A percentile compares a stretch with the other conserved stretches of the same genome.
phyloP scores from a whole-genome alignment of 2,113 vertebrate genomes.

The Bujurquina vittata region DNA sequence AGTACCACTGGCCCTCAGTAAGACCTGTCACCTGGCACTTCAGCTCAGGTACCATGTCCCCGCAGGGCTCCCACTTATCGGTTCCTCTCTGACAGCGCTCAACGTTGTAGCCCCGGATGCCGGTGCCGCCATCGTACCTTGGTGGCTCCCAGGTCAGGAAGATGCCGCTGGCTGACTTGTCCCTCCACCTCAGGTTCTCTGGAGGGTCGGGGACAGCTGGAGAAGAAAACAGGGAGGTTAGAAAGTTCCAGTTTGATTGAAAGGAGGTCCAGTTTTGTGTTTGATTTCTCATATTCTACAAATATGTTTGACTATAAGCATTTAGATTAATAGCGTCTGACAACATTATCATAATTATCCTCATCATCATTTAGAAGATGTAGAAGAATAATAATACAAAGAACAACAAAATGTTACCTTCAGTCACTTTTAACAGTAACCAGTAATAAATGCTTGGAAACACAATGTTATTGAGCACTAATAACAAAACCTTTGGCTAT shows the following conservation, averaged over 20 bases:
- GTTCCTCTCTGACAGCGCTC: conserved; percentile 94
- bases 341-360: not conserved
- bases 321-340: not conserved
- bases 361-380: not conserved
- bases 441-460: too few species aligned
- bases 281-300: not conserved
- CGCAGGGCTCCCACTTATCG: conserved; percentile 94
- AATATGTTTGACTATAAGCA: not conserved
- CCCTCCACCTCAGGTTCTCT: conserved; percentile 97
- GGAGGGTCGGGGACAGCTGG: conserved; percentile 95
- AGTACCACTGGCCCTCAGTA: conserved; percentile 94
- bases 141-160: conserved; percentile 97
- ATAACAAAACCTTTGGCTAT: too few species aligned
- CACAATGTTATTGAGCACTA: too few species aligned
- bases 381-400: too few species aligned
- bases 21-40: conserved; percentile 93
- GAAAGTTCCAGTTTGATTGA: not conserved
- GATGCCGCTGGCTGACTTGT: conserved; percentile 92
- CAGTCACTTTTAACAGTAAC: too few species aligned
- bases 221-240: not conserved
- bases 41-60: conserved; percentile 89
- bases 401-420: too few species aligned
- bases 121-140: conserved; percentile 92
- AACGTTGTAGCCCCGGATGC: conserved; percentile 93
- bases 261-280: not conserved